Evolutionary conservation across 1,140 invertebrate species (phyloP), one percentile per base, ranked within the genome.

Genomic region (Phenacoccus solenopsis): DNA sequence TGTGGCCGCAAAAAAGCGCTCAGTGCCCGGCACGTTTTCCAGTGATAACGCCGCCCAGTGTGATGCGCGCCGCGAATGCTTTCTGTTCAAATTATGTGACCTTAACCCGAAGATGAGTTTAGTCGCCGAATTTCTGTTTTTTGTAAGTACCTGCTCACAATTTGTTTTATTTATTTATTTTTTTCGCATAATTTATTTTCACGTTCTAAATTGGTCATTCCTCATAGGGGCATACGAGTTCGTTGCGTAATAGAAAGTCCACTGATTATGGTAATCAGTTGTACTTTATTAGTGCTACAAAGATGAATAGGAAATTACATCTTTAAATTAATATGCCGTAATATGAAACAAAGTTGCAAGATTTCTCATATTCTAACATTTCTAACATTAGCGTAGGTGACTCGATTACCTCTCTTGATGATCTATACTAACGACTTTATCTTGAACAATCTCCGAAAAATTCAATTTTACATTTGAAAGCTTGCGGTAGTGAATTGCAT

Each of bases 21-120:
- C 59, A 64, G 21, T 64, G 22, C 9, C 25, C 59, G 59, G 16
- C 22, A 25, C 38, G 20, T 25, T 64, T 27, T 24, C 25, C 22
- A 64, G 25, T 27, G 25, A 64, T 64, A 24, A 22, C 56, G 56
- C 21, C 25, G 59, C 1, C 21, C 16, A 3, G 59, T 64, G 59
- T 64, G 22, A 27, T 64, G 59, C 25, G 59, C 9, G 21, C n/a
- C n/a, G n/a, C 59, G 59, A 16, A 27, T 64, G 13, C 16, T 20
- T 64, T 20, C 59, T 9, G 25, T 25, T n/a, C n/a, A n/a, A n/a
- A 64, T 64, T 64, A 64, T 64, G 59, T 64, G 59, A 64, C 59
- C 59, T 64, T 64, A 64, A 64, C 59, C 59, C 59, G 59, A 27
- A 64, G 12, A 64, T 25, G 59, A 3, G 22, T 24, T 64, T 64